phyloP scores from a whole-genome alignment of 2,797 vertebrate genomes.

The Platalea minor region DNA sequence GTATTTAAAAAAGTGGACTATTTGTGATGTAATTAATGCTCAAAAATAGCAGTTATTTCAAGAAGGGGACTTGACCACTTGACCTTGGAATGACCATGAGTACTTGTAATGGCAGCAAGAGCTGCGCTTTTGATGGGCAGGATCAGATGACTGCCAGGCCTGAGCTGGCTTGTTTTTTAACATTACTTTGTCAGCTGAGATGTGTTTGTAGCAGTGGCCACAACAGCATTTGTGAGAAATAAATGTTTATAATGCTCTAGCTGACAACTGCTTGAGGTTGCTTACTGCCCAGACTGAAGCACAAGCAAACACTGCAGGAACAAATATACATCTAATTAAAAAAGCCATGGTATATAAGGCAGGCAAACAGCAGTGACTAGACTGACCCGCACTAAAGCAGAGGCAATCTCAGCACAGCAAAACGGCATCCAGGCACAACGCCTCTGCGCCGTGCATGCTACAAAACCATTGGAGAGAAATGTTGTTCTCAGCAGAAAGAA shows the following conservation, averaged over 20 bases:
- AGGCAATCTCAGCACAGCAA: background rate
- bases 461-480: background rate
- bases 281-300: conserved; percentile 23
- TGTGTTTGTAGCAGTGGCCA: background rate
- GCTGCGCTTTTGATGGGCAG: background rate
- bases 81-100: background rate
- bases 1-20: background rate
- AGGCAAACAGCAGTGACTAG: background rate
- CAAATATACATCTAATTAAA: conserved; percentile 37
- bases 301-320: conserved; percentile 17
- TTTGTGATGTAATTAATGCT: background rate
- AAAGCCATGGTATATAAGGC: background rate
- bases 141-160: background rate
- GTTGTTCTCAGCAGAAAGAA: conserved; percentile 29
- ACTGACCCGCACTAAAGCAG: background rate
- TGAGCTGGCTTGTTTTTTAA: background rate
- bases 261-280: background rate
- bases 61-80: background rate
- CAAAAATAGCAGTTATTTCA: conserved; percentile 10
- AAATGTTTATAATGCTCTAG: background rate
- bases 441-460: accelerated
- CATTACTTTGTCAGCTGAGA: background rate
- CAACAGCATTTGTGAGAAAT: background rate
- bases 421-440: background rate
- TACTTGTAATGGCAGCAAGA: background rate